phyloP scores from a whole-genome alignment of 2,888 invertebrate species.

The Trissolcus brochymenae region DNA sequence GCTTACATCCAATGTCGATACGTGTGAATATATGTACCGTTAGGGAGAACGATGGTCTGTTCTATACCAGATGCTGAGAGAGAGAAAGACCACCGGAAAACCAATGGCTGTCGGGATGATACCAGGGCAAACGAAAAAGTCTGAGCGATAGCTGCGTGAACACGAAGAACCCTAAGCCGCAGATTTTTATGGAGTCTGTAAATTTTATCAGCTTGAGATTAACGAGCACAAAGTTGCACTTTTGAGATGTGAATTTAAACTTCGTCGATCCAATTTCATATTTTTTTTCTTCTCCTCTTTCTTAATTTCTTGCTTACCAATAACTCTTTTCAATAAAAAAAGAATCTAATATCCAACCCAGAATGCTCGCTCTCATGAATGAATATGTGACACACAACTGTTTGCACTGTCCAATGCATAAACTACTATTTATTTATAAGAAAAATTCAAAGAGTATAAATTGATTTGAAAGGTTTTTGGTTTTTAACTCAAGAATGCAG shows the following conservation, averaged over 20 bases:
- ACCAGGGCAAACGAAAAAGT: conserved; percentile 39
- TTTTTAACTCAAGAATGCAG: too few relatives aligned
- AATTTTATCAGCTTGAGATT: conserved; percentile 49
- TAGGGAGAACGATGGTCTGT: conserved; percentile 27
- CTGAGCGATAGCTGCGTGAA: conserved; percentile 43
- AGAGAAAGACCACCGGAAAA: conserved; percentile 27
- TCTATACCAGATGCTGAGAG: conserved; percentile 15
- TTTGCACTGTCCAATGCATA: too few relatives aligned
- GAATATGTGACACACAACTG: too few relatives aligned
- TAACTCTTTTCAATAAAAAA: too few relatives aligned
- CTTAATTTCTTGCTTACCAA: too few relatives aligned
- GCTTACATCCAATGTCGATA: conserved; percentile 27
- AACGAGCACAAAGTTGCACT: neutral
- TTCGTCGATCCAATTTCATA: neutral
- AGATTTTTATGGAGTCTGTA: conserved; percentile 59
- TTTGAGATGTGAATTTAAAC: conserved; percentile 1
- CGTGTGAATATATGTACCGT: conserved; percentile 43
- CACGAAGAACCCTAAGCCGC: conserved; percentile 34
- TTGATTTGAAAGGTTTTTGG: too few relatives aligned
- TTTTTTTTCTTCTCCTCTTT: too few relatives aligned
- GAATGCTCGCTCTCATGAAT: too few relatives aligned
- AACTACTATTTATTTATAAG: too few relatives aligned
- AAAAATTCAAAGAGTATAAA: too few relatives aligned
- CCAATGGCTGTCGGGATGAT: conserved; percentile 44
- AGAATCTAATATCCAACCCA: too few relatives aligned